phyloP scores from a whole-genome alignment of 37 sponge, comb jelly and placozoan genomes.

The Petrosia ficiformis region DNA sequence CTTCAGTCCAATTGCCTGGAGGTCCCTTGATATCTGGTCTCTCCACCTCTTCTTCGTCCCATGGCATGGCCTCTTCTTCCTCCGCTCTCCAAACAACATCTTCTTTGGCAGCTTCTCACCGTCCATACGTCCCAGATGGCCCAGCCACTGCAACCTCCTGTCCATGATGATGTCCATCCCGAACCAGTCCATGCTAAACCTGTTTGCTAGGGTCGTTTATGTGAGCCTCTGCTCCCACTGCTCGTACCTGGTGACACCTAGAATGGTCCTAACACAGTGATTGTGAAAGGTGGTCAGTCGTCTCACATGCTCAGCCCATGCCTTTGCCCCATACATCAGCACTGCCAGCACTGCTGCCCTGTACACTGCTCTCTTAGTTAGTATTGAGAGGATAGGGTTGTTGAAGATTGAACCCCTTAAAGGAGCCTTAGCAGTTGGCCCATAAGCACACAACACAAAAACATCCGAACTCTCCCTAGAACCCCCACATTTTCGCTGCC shows the following conservation, averaged over 20 bases:
- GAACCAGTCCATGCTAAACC: background rate
- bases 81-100: conserved; percentile 22
- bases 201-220: background rate
- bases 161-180: background rate
- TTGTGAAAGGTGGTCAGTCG: conserved; percentile 6
- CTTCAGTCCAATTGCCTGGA: background rate
- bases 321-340: conserved; percentile 37
- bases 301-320: conserved; percentile 20
- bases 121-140: background rate
- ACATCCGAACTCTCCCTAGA: conserved; percentile 18
- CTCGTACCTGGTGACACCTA: background rate
- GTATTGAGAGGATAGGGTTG: conserved; percentile 3
- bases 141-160: background rate
- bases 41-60: background rate
- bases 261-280: background rate
- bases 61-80: background rate
- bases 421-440: conserved; percentile 38
- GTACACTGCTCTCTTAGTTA: conserved; percentile 20
- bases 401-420: too few relatives aligned
- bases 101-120: conserved; percentile 6
- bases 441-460: conserved; percentile 36
- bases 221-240: background rate
- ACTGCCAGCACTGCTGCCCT: conserved; percentile 15
- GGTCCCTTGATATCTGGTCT: background rate
- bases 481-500: conserved; percentile 8